A percentile compares a stretch with the other conserved stretches of the same genome.
phyloP scores from a whole-genome alignment of 1,140 invertebrate genomes.

The Drosophila yakuba region DNA sequence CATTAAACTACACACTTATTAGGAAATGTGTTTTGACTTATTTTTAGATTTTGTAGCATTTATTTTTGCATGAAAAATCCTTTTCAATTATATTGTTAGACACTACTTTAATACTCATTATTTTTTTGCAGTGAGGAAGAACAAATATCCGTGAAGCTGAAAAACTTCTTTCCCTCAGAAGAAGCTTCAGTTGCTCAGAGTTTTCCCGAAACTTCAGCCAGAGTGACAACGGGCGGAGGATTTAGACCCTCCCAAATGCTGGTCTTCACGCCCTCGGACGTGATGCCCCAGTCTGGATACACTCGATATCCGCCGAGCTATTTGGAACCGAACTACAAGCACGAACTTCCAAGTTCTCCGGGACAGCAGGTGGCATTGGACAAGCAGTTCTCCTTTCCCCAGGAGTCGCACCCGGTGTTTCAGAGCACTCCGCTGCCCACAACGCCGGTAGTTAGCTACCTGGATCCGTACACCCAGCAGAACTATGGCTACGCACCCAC shows the following conservation, averaged over 20 bases:
- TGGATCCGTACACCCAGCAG: constrained; percentile 79
- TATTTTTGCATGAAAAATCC: no score
- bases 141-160: constrained; percentile 67
- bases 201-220: constrained; percentile 29
- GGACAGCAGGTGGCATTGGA: constrained; percentile 50
- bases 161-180: constrained; percentile 74
- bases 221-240: constrained; percentile 52
- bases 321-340: constrained; percentile 64
- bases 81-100: no score
- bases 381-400: constrained; percentile 70
- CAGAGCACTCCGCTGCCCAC: constrained; percentile 65
- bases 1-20: no score
- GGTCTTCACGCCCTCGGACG: constrained; percentile 76
- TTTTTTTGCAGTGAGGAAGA: constrained; percentile 20
- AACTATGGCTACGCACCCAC: constrained; percentile 69
- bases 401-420: constrained; percentile 19
- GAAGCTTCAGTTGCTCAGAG: constrained; percentile 2
- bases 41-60: no score
- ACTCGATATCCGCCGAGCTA: constrained; percentile 76
- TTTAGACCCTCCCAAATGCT: constrained; percentile 76
- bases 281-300: constrained; percentile 34
- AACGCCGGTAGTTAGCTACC: constrained; percentile 73
- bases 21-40: no score
- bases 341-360: constrained; percentile 57
- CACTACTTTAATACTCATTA: no score